These are phyloP conservation scores for Pseudocheirus occidentalis DNA, from an alignment of 2,797 vertebrate genomes.

Conservation along the genomic window DNA sequence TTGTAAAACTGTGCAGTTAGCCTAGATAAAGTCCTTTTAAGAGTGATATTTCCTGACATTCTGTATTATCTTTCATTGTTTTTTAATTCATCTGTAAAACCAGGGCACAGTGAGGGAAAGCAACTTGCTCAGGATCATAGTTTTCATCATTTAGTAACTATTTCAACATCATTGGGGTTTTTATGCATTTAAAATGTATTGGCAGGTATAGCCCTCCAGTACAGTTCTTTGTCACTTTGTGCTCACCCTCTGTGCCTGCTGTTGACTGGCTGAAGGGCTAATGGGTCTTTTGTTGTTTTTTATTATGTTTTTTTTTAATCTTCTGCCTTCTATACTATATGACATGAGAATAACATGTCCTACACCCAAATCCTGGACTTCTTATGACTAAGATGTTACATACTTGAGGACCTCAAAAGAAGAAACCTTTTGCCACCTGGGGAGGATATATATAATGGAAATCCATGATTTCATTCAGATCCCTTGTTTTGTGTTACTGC, in stretches of 20 bases:
- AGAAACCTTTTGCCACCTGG: not conserved
- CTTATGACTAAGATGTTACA: not conserved
- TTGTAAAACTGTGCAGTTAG: not conserved
- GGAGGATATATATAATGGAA: not conserved
- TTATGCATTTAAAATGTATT: not conserved
- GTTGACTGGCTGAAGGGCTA: not conserved
- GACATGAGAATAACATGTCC: not conserved
- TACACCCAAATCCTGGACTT: not conserved
- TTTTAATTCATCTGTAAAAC: not conserved
- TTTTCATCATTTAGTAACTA: no score
- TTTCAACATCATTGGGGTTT: no score
- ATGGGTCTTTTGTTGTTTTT: not conserved
- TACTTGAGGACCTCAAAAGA: not conserved
- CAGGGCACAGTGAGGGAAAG: not conserved
- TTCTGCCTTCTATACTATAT: not conserved
- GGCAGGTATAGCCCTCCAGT: not conserved
- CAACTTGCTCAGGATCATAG: not conserved
- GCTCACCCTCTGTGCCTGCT: not conserved
- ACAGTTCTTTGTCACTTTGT: not conserved
- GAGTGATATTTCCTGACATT: not conserved
- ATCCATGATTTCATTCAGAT: not conserved
- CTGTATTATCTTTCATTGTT: not conserved
- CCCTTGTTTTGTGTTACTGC: not conserved
- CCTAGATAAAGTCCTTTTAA: not conserved
- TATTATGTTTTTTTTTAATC: not conserved